Evolutionary conservation across 2,113 vertebrate genomes (phyloP), one percentile per base, ranked within the genome.

Genomic region (Nycticryphes semicollaris): DNA sequence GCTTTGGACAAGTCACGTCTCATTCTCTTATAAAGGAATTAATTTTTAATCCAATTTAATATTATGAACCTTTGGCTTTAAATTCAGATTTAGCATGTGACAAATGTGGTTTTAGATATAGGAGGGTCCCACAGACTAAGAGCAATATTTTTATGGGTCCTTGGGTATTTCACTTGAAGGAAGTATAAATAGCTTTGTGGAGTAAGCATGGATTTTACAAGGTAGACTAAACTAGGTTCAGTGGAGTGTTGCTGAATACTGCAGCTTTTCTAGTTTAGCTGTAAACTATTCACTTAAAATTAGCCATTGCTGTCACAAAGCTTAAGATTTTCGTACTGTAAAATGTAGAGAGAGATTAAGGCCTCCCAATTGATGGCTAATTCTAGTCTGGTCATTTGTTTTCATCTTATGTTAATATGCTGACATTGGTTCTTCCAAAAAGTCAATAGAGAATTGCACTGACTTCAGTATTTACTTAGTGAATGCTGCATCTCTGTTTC

Each of bases 121-220:
- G 16, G 20, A 78, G 5, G 23, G 37, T 60, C 41, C 23, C 45
- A 54, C 6, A 57, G 31, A 51, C 72, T 84, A 45, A 87, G 89
- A 91, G 11, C 39, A 88, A 27, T 84, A 30, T 79, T 84, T 90
- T 82, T 47, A 37, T 76, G 56, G 27, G 33, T 54, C 48, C n/a
- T 87, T 82, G 5, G 18, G 20, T 79, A 45, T 92, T 91, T 57
- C 25, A 73, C 50, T 9, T 82, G 62, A 82, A 84, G 14, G 53
- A 84, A 73, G 9, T 86, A 93, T 70, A 80, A 87, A 92, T 73
- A 92, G 18, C 12, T 79, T 68, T 78, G 50, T 87, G 51, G 28
- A 15, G 22, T 33, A 84, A 91, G 86, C 94, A 79, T 12, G 92
- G 82, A 69, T 93, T 92, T 92, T 93, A 92, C 77, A 50, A 66